Conservation (phyloP, 2,888 invertebrate species). For the Heliconius sara region DNA sequence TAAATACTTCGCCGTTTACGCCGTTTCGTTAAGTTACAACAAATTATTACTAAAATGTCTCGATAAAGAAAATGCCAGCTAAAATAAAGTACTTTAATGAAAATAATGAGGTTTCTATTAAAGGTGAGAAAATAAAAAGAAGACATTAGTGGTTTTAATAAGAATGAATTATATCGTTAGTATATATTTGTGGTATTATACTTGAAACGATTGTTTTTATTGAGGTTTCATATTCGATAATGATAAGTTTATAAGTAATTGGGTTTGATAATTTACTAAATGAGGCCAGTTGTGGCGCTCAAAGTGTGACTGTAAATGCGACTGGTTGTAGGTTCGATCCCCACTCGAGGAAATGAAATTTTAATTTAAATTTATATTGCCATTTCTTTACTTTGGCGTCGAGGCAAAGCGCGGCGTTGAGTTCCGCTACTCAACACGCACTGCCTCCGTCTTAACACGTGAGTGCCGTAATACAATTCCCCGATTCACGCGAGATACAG, state of each 20-base stretch:
- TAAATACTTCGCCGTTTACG: conserved; percentile 14
- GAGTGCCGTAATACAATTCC: too few species aligned
- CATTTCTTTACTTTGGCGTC: too few species aligned
- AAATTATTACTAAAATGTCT: conserved; percentile 10
- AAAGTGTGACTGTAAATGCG: too few species aligned
- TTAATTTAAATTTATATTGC: too few species aligned
- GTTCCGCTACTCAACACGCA: too few species aligned
- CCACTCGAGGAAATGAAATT: too few species aligned
- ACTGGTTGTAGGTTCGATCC: too few species aligned
- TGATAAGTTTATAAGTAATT: not conserved
- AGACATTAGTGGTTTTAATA: not conserved
- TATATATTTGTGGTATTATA: not conserved
- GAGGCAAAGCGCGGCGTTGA: too few species aligned
- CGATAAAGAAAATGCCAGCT: conserved; percentile 17
- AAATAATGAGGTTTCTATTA: conserved; percentile 3
- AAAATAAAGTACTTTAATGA: conserved; percentile 3
- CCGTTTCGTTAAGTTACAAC: not conserved
- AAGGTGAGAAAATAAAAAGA: conserved; percentile 15
- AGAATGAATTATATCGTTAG: conserved; percentile 7
- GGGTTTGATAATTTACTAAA: too few species aligned
- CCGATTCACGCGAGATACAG: too few species aligned
- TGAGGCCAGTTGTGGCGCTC: not conserved
- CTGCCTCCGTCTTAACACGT: too few species aligned
- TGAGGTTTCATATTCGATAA: not conserved
- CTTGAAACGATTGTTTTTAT: not conserved